Conservation (phyloP, 2,888 invertebrate genomes). For the Drosophila pseudotakahashii region DNA sequence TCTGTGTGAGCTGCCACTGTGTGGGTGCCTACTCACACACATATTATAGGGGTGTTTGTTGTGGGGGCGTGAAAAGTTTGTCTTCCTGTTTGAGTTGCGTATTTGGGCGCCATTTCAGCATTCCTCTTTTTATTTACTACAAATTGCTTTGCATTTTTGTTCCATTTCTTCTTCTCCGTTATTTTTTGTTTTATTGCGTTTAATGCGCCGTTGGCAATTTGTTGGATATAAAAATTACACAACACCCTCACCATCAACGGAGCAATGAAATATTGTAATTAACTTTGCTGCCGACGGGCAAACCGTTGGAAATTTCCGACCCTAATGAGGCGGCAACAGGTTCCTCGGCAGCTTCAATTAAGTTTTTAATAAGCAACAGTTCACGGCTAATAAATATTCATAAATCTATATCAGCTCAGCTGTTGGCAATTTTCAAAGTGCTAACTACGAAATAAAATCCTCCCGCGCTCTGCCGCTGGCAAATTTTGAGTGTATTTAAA, state of each 20-base stretch:
- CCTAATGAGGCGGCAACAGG: slow-evolving; percentile 73
- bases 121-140: slow-evolving; percentile 53
- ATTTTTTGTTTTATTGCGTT: slow-evolving; percentile 12
- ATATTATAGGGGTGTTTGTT: slow-evolving; percentile 14
- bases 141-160: slow-evolving; percentile 52
- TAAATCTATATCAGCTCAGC: slow-evolving; percentile 52
- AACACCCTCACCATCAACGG: slow-evolving; percentile 6
- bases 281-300: slow-evolving; percentile 49
- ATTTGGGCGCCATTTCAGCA: slow-evolving; percentile 39
- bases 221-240: slow-evolving; percentile 50
- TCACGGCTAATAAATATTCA: slow-evolving; percentile 72
- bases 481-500: slow-evolving; percentile 46
- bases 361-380: slow-evolving; percentile 46
- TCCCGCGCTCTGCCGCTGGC: neutral
- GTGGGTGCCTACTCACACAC: neutral
- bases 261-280: slow-evolving; percentile 70
- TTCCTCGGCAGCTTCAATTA: slow-evolving; percentile 45
- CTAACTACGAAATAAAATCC: neutral
- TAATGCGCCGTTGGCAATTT: slow-evolving; percentile 53
- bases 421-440: slow-evolving; percentile 14
- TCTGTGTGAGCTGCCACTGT: slow-evolving; percentile 9
- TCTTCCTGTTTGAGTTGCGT: slow-evolving; percentile 48
- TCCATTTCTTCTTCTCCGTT: slow-evolving; percentile 13
- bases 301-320: slow-evolving; percentile 48
- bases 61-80: slow-evolving; percentile 43